Conservation (phyloP, 2,888 invertebrate genomes). For the Stenotaenia linearis region DNA sequence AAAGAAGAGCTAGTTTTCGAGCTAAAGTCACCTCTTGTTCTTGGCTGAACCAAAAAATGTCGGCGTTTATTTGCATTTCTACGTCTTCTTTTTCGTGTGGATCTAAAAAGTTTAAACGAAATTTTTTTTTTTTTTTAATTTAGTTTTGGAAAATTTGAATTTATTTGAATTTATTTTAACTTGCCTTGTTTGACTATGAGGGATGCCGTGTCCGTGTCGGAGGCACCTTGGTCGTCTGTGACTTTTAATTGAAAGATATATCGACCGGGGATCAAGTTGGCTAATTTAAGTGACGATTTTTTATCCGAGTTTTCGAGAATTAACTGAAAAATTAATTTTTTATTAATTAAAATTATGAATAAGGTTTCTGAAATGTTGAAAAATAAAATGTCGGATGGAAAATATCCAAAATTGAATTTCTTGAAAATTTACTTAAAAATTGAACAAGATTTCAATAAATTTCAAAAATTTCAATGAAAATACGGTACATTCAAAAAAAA, state of each 20-base stretch:
- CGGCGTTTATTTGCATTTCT: constrained; percentile 73
- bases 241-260: constrained; percentile 87
- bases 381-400: too few relatives aligned
- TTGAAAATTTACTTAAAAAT: too few relatives aligned
- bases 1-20: constrained; percentile 70
- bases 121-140: too few relatives aligned
- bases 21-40: constrained; percentile 65
- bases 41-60: constrained; percentile 61
- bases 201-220: constrained; percentile 73
- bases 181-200: constrained; percentile 67
- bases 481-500: too few relatives aligned
- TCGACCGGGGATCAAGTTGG: constrained; percentile 77
- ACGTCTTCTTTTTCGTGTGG: constrained; percentile 68
- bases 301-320: constrained; percentile 71
- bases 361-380: too few relatives aligned
- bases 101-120: constrained; percentile 51
- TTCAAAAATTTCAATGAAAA: too few relatives aligned
- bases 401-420: too few relatives aligned
- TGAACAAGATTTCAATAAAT: too few relatives aligned
- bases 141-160: too few relatives aligned
- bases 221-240: constrained; percentile 80
- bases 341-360: too few relatives aligned
- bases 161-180: constrained; percentile 27
- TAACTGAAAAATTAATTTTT: constrained; percentile 47
- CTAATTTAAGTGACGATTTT: constrained; percentile 70